Conservation (phyloP, 2,888 invertebrate species). For the Heliconius hortense region DNA sequence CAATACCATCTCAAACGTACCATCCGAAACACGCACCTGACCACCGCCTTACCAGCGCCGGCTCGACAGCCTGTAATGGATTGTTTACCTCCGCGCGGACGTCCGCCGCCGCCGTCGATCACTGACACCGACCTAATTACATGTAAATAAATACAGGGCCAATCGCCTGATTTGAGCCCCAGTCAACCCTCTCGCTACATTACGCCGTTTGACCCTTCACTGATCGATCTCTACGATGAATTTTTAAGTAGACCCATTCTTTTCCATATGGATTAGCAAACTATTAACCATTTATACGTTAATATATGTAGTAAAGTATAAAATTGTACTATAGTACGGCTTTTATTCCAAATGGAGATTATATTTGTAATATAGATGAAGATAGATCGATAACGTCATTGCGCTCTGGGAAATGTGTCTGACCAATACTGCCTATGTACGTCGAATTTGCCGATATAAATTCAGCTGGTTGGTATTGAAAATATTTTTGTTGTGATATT, state of each 20-base stretch:
- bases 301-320: background rate
- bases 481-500: constrained; percentile 4
- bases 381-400: constrained; percentile 16
- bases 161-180: constrained; percentile 51
- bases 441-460: background rate
- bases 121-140: constrained; percentile 75
- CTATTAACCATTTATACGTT: constrained; percentile 1
- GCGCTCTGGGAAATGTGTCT: constrained; percentile 19
- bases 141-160: constrained; percentile 74
- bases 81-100: constrained; percentile 71
- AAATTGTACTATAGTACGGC: background rate
- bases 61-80: constrained; percentile 72
- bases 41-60: constrained; percentile 44
- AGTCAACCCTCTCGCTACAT: constrained; percentile 50
- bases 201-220: constrained; percentile 35
- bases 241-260: constrained; percentile 34
- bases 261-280: background rate
- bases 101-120: constrained; percentile 69
- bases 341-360: constrained; percentile 1
- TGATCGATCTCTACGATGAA: constrained; percentile 33
- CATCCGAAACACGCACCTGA: constrained; percentile 15
- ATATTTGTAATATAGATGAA: constrained; percentile 20
- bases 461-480: background rate
- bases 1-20: background rate
- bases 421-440: constrained; percentile 10